A percentile compares a stretch with the other conserved stretches of the same genome.
Conservation (phyloP, 2,888 invertebrate species). For the Steinernema scapterisci region DNA sequence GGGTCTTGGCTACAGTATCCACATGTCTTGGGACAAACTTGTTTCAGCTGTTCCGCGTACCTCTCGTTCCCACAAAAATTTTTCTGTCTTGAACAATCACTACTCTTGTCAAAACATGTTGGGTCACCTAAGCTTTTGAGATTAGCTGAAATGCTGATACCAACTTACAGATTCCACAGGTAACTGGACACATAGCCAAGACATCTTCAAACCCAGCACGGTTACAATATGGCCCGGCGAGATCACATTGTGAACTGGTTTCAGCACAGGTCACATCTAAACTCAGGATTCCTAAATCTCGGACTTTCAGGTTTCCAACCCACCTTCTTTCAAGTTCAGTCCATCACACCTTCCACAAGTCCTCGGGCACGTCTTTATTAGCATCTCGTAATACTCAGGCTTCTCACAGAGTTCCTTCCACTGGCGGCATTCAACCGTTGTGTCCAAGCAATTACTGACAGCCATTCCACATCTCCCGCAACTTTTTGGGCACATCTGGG, state of each 20-base stretch:
- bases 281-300: background rate
- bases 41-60: background rate
- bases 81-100: background rate
- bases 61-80: background rate
- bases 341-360: background rate
- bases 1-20: background rate
- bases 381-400: background rate
- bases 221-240: background rate
- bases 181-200: background rate
- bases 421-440: background rate
- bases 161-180: background rate
- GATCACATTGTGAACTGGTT: background rate
- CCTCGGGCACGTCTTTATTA: background rate
- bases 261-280: background rate
- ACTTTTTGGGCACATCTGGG: background rate
- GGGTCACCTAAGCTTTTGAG: background rate
- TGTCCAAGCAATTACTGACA: background rate
- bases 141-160: background rate
- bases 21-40: background rate
- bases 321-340: no score
- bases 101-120: background rate
- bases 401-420: background rate
- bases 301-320: background rate
- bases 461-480: background rate
- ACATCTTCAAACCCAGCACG: background rate